Evolutionary conservation across 2,113 vertebrate genomes (phyloP), one percentile per base, ranked within the genome.

Genomic region (Hippolais icterina): DNA sequence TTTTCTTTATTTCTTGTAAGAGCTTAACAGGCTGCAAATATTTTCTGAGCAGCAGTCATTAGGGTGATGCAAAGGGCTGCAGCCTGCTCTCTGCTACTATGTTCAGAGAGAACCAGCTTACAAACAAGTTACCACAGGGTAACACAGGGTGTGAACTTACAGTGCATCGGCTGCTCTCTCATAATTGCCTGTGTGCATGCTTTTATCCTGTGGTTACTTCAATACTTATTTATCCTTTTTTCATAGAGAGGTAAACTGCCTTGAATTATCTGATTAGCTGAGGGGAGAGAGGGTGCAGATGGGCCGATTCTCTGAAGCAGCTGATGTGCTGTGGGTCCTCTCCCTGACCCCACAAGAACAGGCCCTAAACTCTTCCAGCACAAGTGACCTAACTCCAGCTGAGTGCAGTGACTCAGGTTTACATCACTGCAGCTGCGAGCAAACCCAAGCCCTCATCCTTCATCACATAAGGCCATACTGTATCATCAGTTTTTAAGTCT

Each of bases 1-100:
- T 90, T 89, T 95, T 96, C 83, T 76, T 95, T 92, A 94, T 91
- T 95, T 66, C 42, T 89, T 87, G 49, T 79, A 93, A 93, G 72
- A 68, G 25, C 41, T 87, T 89, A 96, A 88, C 74, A 96, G 78
- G 91, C 91, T 94, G 89, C 91, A 96, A 84, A 69, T 83, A 59
- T 57, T 89, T 88, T 77, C 65, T 56, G 64, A 68, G 88, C 23
- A 71, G 68, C 60, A 90, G 80, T 61, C 64, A 42, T 81, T 56
- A 93, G 69, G 42, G 29, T 29, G 87, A 89, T 47, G 42, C 15
- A 60, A 80, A 90, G 71, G 71, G 88, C 54, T 50, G 44, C 47
- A 86, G 88, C 39, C 66, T 56, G 82, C 66, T 84, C 53, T 74
- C 54, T 68, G n/a, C 12, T 6, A 33, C 50, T 3, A 10, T 0